Evolutionary conservation across 2,888 invertebrate species (phyloP).

Genomic region (Dugesia japonica): DNA sequence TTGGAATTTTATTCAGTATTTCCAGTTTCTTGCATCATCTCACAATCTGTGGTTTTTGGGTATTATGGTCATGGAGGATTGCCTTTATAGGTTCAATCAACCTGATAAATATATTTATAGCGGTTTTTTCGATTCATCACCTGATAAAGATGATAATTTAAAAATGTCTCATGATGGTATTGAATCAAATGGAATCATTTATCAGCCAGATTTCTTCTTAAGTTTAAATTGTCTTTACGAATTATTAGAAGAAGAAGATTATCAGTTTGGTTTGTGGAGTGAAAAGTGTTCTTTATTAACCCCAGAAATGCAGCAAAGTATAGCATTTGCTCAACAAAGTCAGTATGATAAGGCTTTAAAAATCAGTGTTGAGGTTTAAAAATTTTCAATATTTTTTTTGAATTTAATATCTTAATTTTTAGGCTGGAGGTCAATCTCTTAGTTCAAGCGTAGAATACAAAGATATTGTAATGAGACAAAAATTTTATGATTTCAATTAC

Average conservation of each 20-base stretch:
- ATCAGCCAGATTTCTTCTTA: neutral
- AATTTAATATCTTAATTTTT: no score
- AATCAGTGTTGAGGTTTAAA: neutral
- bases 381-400: neutral
- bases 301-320: neutral
- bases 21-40: neutral
- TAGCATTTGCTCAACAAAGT: constrained; percentile 3
- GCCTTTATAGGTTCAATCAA: neutral
- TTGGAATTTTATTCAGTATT: neutral
- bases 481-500: neutral
- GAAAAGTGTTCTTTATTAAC: neutral
- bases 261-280: constrained; percentile 10
- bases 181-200: constrained; percentile 14
- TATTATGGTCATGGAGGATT: neutral
- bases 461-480: constrained; percentile 4
- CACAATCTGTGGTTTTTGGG: neutral
- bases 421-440: neutral
- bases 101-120: neutral
- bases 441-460: neutral
- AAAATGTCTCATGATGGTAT: neutral
- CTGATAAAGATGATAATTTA: neutral
- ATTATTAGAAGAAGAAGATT: constrained; percentile 15
- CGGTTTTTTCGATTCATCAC: neutral
- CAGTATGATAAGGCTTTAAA: neutral
- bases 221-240: neutral